A percentile compares a stretch with the other conserved stretches of the same genome.
Evolutionary conservation across 2,888 invertebrate species (phyloP).

Genomic region (Sinotaia quadrata): DNA sequence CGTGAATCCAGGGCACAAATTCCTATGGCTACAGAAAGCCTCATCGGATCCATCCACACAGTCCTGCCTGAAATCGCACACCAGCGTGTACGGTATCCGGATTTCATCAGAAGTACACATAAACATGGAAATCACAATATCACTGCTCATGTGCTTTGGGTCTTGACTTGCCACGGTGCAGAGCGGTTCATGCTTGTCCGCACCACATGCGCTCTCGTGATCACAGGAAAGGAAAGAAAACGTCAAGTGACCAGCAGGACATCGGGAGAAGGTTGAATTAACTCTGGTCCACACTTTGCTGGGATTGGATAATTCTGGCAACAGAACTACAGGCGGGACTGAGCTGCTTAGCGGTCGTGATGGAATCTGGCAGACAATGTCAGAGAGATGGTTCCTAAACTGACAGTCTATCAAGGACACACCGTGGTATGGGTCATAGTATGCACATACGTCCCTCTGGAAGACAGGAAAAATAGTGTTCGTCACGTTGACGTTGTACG

Average conservation of each 20-base stretch:
- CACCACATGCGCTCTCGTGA: not conserved
- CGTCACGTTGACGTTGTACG: not conserved
- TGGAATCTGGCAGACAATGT: not conserved
- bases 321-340: too few relatives aligned
- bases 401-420: not conserved
- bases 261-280: not conserved
- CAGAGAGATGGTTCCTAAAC: not conserved
- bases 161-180: not conserved
- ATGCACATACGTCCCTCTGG: not conserved
- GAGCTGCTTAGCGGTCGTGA: too few relatives aligned
- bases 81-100: conserved; percentile 35
- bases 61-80: conserved; percentile 62
- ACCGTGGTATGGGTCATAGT: not conserved
- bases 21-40: conserved; percentile 46
- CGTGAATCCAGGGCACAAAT: conserved; percentile 11
- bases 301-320: not conserved
- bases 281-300: not conserved
- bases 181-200: not conserved
- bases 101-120: not conserved
- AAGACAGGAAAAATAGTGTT: not conserved
- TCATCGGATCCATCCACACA: conserved; percentile 63
- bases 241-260: conserved; percentile 5
- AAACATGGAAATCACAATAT: not conserved
- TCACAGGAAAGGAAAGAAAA: conserved; percentile 10
- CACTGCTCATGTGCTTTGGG: not conserved